Percentiles rank a stretch among this genome's conserved stretches.
These are phyloP conservation scores for Eristalis pertinax DNA, from an alignment of 2,888 invertebrate genomes.

Conservation along the genomic window DNA sequence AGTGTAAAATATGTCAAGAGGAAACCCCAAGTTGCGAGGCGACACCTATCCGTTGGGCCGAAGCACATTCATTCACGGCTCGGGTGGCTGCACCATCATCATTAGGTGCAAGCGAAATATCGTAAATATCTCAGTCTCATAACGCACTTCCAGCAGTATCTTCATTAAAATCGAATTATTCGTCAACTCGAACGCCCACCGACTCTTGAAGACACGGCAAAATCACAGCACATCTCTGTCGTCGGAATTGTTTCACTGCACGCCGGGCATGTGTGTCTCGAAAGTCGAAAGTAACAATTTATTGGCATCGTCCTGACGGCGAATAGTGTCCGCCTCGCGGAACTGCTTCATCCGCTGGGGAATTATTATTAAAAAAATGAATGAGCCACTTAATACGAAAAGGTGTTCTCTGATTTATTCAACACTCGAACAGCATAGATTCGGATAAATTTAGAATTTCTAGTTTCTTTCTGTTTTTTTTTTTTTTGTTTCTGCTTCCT, in stretches of 20 bases:
- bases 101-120: neutral
- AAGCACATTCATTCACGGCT: neutral
- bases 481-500: neutral
- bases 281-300: constrained; percentile 40
- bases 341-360: constrained; percentile 22
- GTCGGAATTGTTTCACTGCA: neutral
- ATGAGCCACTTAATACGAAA: constrained; percentile 58
- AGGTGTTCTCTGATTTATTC: constrained; percentile 58
- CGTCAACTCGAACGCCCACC: constrained; percentile 44
- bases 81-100: neutral
- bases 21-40: neutral
- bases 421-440: constrained; percentile 30
- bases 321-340: constrained; percentile 34
- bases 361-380: constrained; percentile 58
- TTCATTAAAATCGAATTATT: constrained; percentile 47
- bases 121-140: constrained; percentile 11
- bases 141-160: constrained; percentile 1
- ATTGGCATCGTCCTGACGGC: constrained; percentile 45
- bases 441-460: constrained; percentile 38
- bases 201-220: constrained; percentile 11
- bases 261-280: neutral
- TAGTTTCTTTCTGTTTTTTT: constrained; percentile 11
- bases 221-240: neutral
- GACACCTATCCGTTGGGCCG: neutral
- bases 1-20: neutral